Base-by-base conservation (phyloP, 1,140 invertebrate genomes). In the Artemia franciscana region DNA sequence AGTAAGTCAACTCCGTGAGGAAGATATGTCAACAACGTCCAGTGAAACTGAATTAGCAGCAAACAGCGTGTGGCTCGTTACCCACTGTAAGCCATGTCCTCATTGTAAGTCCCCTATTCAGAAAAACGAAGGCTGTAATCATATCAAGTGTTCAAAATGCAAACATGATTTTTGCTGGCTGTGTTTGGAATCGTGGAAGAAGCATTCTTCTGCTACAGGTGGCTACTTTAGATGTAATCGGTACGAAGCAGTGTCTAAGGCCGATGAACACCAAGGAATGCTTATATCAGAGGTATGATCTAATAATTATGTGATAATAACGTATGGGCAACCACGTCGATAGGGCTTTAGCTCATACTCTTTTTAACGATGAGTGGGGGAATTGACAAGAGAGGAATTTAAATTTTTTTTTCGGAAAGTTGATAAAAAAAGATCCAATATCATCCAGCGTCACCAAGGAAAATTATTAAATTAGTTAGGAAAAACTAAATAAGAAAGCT, bases 91-190 rank as follows among this genome's bases (percentile, higher is more conserved):
- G 70, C 79, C 82, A 7, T 85, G 83, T 71, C 80, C 80, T 12
- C 83, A 82, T 68, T 85, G 84, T 70, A 80, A 81, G 66, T 80
- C 80, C 64, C 82, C 82, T 5, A 85, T 85, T 65, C 82, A 85
- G 72, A 85, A 85, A 68, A 84, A 84, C 70, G 84, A 85, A 72
- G 84, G 84, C 0, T 85, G 84, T 70, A 85, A 85, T 70, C 84
- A 85, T 67, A 84, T 85, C 80, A 83, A 84, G 67, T 85, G 84
- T 71, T 82, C 79, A 21, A 84, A 84, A 75, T 85, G 84, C 70
- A 84, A 84, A 74, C 79, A 80, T 73, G 82, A 85, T 67, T 85
- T 84, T 68, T 84, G 83, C 71, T 84, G 84, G 84, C 81, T 85
- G 18, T 85, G 84, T 70, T 73, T 84, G 66, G 83, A 84, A 68